Evolutionary conservation across 2,797 vertebrate species (phyloP), one percentile per base, ranked within the genome.

Genomic region (Hypotaenidia okinawae): DNA sequence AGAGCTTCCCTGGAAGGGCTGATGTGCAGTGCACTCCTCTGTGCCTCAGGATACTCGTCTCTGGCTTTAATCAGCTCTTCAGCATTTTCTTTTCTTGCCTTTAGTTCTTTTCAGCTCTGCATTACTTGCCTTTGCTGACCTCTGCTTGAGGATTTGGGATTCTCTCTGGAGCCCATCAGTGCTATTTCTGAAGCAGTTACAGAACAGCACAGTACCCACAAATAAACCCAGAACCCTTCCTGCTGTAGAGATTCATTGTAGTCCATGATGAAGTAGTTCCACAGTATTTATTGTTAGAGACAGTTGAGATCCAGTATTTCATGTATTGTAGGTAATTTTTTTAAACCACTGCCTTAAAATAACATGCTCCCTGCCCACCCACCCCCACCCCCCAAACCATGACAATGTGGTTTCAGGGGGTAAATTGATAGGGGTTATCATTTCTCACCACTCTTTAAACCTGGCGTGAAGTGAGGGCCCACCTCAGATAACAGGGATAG

Each of bases 401-500:
- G 2, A 78, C 81, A 52, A 3, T 43, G 35, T 76, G 49, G 51
- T 73, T 94, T 76, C 77, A 64, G 79, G 85, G 73, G 67, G 85
- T 62, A 11, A 57, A 41, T 32, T 35, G 89, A 90, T 97, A 94
- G 0, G 63, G 52, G 39, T 96, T 96, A 96, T 94, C 89, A 77
- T 41, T 92, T 84, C 85, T 82, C 33, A 7, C 55, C 94, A 94
- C 83, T 73, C 91, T 77, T 88, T 11, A 73, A 91, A 68, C 70
- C 49, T 95, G 93, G 76, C 87, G 6, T 39, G 63, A 87, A 87
- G 58, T 95, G 87, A 86, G 39, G 63, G 39, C 59, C 76, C 39
- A 73, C 76, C 85, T 90, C 11, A 11, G 63, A 32, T 28, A 10
- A 32, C 5, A 55, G 32, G 84, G 73, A 25, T 16, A 41, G 41